Evolutionary conservation across 2,888 invertebrate species (phyloP).

Genomic region (Apomyelois bistriatella): DNA sequence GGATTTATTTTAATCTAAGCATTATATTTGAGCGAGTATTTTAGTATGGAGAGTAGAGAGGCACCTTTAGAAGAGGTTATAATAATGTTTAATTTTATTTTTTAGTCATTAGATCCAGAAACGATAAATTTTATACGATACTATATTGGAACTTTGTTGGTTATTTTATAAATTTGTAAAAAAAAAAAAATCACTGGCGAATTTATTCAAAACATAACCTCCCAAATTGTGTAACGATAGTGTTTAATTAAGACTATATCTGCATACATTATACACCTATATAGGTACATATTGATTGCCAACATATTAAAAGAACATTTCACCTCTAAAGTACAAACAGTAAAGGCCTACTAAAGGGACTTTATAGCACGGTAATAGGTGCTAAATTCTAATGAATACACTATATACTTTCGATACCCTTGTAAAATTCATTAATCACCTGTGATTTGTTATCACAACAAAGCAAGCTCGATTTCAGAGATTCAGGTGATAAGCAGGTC

Average conservation of each 20-base stretch:
- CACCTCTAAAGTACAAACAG: background rate
- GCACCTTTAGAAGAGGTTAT: too few relatives aligned
- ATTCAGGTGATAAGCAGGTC: constrained; percentile 8
- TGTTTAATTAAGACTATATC: background rate
- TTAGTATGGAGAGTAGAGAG: too few relatives aligned
- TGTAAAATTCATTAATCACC: constrained; percentile 10
- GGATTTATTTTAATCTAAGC: too few relatives aligned
- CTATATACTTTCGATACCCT: background rate
- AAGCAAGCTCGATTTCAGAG: constrained; percentile 2
- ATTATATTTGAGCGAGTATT: too few relatives aligned
- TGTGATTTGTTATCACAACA: constrained; percentile 6
- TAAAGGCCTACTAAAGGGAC: background rate
- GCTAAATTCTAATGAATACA: background rate
- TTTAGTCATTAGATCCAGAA: too few relatives aligned
- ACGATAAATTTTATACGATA: too few relatives aligned
- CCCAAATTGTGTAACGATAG: background rate
- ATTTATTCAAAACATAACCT: too few relatives aligned
- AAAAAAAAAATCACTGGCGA: too few relatives aligned
- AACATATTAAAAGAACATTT: constrained; percentile 1
- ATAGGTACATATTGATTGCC: constrained; percentile 6
- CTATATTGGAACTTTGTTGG: too few relatives aligned
- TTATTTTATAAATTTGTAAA: too few relatives aligned
- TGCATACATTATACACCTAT: background rate
- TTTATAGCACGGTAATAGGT: background rate
- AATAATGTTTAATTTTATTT: too few relatives aligned